Evolutionary conservation across 2,888 invertebrate genomes (phyloP), one percentile per base, ranked within the genome.

Genomic region (Eupithecia inturbata): DNA sequence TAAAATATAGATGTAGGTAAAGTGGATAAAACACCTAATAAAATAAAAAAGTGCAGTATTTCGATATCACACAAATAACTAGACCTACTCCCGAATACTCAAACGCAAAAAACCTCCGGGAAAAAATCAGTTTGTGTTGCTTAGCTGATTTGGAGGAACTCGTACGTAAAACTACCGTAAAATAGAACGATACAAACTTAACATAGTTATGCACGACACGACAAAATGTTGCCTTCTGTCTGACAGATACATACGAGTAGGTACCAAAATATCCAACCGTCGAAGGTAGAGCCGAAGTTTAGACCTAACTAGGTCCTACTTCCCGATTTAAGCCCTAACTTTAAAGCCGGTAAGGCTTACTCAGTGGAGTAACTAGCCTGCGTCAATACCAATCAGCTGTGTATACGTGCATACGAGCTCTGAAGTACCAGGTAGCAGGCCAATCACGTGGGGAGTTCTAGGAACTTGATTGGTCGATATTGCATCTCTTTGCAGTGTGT

Each of bases 351-450:
- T 67, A 67, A 45, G 28, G 28, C 31, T 33, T 12, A 64, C 64
- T 39, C 22, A 26, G 39, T 31, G 22, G 22, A n/a, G 39, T 22
- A 22, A 14, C 36, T 39, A 66, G 26, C 39, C 39, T 5, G 22
- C 39, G 66, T 66, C 66, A 66, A 66, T 66, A 66, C 36, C 66
- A 66, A 66, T 66, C 66, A 66, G 39, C 39, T 22, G 39, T 39
- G 66, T 64, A 36, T 33, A 36, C 64, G 63, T 12, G 64, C 7
- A 66, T 66, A 64, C 22, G 19, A 33, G 36, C 63, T 36, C 63
- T 4, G 10, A 31, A 16, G 49, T 19, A 62, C 3, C 31, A 7
- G 28, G 5, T 36, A 64, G 31, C 63, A 57, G 14, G 57, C 57
- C 26, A 57, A 3, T 57, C 57, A 26, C 57, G 57, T 57, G 57